Conservation (phyloP, 1,140 invertebrate genomes). For the Gryllus bimaculatus region DNA sequence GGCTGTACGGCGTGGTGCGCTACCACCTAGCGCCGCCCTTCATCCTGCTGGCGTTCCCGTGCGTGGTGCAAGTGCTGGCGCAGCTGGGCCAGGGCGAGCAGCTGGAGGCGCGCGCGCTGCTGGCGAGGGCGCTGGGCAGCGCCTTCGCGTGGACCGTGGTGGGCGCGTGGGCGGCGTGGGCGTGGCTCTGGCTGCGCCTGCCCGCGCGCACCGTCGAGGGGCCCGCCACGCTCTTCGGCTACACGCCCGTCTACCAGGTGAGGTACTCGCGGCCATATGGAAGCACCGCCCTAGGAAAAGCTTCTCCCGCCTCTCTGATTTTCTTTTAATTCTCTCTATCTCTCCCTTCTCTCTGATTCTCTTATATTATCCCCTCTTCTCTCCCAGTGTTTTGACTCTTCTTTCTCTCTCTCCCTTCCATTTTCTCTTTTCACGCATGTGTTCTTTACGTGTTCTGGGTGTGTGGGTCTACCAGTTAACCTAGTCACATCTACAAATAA, state of each 20-base stretch:
- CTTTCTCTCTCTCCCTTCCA: no score
- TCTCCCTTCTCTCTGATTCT: no score
- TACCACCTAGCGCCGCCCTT: slow-evolving; percentile 34
- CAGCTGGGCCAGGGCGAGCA: slow-evolving; percentile 27
- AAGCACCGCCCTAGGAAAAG: no score
- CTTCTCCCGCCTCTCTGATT: no score
- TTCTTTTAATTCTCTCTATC: no score
- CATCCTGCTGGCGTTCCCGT: slow-evolving; percentile 33
- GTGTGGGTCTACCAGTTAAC: no score
- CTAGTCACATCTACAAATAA: no score
- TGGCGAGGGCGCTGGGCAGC: slow-evolving; percentile 28
- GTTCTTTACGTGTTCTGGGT: no score
- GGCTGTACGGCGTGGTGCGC: slow-evolving; percentile 23
- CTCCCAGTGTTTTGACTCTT: no score
- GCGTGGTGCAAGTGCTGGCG: slow-evolving; percentile 30
- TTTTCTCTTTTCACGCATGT: no score
- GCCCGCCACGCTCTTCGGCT: slow-evolving; percentile 40
- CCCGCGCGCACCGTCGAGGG: slow-evolving; percentile 39
- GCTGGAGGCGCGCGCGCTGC: slow-evolving; percentile 9
- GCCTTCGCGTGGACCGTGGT: slow-evolving; percentile 32
- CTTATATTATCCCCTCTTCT: no score
- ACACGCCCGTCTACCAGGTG: slow-evolving; percentile 39
- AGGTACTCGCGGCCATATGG: neutral
- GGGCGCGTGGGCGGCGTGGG: slow-evolving; percentile 29
- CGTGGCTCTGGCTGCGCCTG: slow-evolving; percentile 32